Evolutionary conservation across 2,888 invertebrate genomes (phyloP).

Genomic region (Xestia c-nigrum): DNA sequence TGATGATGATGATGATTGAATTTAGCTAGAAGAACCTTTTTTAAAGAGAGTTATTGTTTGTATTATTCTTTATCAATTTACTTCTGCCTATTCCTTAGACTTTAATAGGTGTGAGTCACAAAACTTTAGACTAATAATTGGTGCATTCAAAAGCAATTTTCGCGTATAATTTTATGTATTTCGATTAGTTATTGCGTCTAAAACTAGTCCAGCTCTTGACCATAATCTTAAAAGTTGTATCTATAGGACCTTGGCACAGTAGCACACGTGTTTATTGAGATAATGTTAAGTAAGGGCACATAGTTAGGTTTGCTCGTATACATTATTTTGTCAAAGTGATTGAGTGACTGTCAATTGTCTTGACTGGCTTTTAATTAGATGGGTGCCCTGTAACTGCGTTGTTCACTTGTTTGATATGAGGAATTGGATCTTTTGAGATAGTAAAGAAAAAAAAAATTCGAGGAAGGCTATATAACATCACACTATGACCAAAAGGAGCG

Average conservation of each 20-base stretch:
- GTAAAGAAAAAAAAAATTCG: too few species aligned
- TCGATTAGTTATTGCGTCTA: slow-evolving; percentile 28
- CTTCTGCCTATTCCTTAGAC: neutral
- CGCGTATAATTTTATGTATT: slow-evolving; percentile 19
- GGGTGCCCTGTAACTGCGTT: neutral
- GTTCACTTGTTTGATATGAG: neutral
- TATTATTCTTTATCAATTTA: neutral
- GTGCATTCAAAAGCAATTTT: slow-evolving; percentile 14
- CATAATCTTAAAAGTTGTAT: slow-evolving; percentile 53
- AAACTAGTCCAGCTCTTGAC: slow-evolving; percentile 57
- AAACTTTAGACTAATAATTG: neutral
- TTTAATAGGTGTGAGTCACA: slow-evolving; percentile 15
- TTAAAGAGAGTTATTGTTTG: neutral
- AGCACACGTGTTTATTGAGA: slow-evolving; percentile 54
- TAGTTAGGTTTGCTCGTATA: slow-evolving; percentile 7
- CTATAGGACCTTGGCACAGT: slow-evolving; percentile 57
- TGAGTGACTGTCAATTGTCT: slow-evolving; percentile 38
- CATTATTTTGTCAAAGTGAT: slow-evolving; percentile 39
- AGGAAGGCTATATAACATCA: too few species aligned
- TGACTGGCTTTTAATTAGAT: slow-evolving; percentile 45
- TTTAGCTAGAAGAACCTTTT: too few species aligned
- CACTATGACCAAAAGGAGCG: too few species aligned
- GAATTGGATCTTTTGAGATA: neutral
- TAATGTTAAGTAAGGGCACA: slow-evolving; percentile 45
- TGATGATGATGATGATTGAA: too few species aligned